Percentiles rank a stretch among this genome's conserved stretches.
phyloP scores from a whole-genome alignment of 2,888 invertebrate genomes.

The Xiphydria camelus region DNA sequence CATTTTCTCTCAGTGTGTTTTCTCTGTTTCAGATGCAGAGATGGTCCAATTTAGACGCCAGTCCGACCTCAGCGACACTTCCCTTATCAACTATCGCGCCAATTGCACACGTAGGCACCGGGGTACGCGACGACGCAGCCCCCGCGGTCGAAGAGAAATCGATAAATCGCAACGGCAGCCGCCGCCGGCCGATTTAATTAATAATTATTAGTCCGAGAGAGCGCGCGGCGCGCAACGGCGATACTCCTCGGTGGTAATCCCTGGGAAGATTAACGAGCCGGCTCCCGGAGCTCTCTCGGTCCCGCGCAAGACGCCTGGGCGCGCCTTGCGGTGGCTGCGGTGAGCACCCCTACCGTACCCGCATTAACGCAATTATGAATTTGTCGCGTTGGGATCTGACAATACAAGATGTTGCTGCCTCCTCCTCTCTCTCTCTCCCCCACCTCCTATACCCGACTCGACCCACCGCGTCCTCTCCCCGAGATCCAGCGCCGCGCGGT shows the following conservation, averaged over 20 bases:
- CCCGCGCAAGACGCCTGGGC: conserved; percentile 44
- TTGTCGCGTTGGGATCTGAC: conserved; percentile 55
- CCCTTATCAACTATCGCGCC: too few species aligned
- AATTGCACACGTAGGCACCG: too few species aligned
- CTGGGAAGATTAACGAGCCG: conserved; percentile 52
- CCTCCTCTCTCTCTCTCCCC: conserved; percentile 26
- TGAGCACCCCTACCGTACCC: conserved; percentile 42
- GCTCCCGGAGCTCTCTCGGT: conserved; percentile 21
- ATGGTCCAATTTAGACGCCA: too few species aligned
- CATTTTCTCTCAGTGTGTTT: too few species aligned
- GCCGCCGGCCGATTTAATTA: conserved; percentile 41
- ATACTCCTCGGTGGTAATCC: conserved; percentile 46
- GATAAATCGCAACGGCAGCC: conserved; percentile 31
- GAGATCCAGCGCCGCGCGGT: background rate
- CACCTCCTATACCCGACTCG: conserved; percentile 19
- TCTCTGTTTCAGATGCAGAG: too few species aligned
- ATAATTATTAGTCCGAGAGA: conserved; percentile 43
- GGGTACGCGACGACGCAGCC: too few species aligned
- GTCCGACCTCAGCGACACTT: too few species aligned
- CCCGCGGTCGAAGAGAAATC: too few species aligned
- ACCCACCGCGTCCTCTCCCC: conserved; percentile 10
- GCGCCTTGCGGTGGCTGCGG: conserved; percentile 49
- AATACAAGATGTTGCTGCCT: conserved; percentile 55
- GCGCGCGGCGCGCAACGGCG: conserved; percentile 36
- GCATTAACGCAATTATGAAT: conserved; percentile 58